Percentiles rank a stretch among this genome's conserved stretches.
Conservation (phyloP, 2,888 invertebrate species). For the Erebia palarica region DNA sequence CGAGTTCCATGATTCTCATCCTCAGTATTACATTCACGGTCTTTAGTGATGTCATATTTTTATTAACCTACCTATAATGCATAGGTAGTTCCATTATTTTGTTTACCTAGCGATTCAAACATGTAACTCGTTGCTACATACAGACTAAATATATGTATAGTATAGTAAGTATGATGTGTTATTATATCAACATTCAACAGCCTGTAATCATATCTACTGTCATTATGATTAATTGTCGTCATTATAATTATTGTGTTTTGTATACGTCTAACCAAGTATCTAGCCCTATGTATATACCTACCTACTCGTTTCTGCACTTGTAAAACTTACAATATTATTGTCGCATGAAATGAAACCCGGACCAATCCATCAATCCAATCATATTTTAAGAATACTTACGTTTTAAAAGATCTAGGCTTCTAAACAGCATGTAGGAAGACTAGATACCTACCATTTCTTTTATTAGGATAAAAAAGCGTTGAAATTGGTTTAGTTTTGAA, state of each 20-base stretch:
- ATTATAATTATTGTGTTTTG: not conserved
- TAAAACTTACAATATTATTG: not conserved
- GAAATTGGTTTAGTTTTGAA: too few species aligned
- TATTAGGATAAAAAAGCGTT: too few species aligned
- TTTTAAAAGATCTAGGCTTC: too few species aligned
- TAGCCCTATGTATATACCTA: not conserved
- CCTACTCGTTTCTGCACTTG: not conserved
- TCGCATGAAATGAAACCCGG: too few species aligned
- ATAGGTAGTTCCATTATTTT: conserved; percentile 22
- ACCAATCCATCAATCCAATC: too few species aligned
- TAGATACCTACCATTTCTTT: too few species aligned
- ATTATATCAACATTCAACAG: not conserved
- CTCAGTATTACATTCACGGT: conserved; percentile 8
- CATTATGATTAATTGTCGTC: conserved; percentile 19
- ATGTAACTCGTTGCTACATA: not conserved
- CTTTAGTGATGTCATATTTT: conserved; percentile 21
- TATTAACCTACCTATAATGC: conserved; percentile 23
- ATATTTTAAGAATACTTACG: too few species aligned
- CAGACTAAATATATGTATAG: not conserved
- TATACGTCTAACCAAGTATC: not conserved
- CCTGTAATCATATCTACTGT: conserved; percentile 17
- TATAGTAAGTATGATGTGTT: not conserved
- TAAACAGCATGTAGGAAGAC: too few species aligned
- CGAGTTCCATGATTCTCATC: conserved; percentile 5
- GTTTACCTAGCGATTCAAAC: conserved; percentile 21